Conservation (phyloP, 2,113 vertebrate species). For the Anolis sagrei region DNA sequence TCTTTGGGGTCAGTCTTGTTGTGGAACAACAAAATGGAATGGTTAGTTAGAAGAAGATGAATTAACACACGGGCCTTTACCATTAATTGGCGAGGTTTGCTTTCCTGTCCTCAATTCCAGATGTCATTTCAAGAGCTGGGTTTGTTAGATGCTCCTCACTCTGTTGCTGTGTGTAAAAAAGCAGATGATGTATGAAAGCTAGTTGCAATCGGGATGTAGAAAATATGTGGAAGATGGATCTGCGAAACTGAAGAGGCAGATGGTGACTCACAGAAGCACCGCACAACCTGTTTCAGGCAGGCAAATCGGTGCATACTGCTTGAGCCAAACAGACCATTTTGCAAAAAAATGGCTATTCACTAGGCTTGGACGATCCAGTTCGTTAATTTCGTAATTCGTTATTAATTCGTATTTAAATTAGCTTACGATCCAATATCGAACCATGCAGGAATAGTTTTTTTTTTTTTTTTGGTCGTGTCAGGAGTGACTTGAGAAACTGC, state of each 20-base stretch:
- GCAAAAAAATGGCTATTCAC: not conserved
- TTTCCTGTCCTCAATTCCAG: slow-evolving; percentile 18
- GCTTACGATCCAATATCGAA: no score
- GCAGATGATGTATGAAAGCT: slow-evolving; percentile 6
- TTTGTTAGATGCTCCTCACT: not conserved
- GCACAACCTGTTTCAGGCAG: not conserved
- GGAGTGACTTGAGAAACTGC: no score
- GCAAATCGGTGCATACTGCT: not conserved
- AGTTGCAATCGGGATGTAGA: not conserved
- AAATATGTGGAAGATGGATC: not conserved
- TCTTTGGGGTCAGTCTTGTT: not conserved
- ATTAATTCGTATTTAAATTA: no score
- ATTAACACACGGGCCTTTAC: slow-evolving; percentile 52
- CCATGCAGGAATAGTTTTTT: no score
- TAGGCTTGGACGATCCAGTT: no score
- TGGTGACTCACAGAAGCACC: not conserved
- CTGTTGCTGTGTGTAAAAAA: not conserved
- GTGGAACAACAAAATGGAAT: slow-evolving; percentile 35
- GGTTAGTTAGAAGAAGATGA: slow-evolving; percentile 28
- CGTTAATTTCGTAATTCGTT: no score
- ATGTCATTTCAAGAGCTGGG: slow-evolving; percentile 29
- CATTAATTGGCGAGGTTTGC: slow-evolving; percentile 44
- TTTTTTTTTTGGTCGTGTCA: no score
- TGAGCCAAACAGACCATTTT: not conserved
- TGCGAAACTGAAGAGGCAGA: slow-evolving; percentile 6